phyloP scores from a whole-genome alignment of 2,113 vertebrate genomes.

The Strix uralensis region DNA sequence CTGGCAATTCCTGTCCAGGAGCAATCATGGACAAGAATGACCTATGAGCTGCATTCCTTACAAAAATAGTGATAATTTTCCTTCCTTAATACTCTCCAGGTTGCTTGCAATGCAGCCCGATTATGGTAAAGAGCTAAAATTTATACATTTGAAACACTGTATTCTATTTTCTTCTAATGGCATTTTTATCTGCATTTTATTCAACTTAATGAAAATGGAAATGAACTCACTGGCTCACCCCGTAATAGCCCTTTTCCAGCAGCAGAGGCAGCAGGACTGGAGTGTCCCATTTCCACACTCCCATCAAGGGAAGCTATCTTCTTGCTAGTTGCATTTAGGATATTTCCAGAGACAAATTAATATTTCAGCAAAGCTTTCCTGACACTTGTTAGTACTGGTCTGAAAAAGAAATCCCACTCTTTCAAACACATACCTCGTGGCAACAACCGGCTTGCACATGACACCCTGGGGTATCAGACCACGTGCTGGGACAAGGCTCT shows the following conservation, averaged over 20 bases:
- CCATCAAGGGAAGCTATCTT: not conserved
- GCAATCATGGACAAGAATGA: not conserved
- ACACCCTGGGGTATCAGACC: fast-evolving
- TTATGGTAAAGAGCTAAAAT: not conserved
- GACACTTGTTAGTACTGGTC: not conserved
- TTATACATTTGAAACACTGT: not conserved
- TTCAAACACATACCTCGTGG: not conserved
- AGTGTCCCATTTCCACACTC: not conserved
- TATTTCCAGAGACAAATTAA: not conserved
- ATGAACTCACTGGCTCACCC: not conserved
- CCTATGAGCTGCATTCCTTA: not conserved
- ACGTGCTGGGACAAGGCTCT: not conserved
- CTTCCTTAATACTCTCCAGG: not conserved
- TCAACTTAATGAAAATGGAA: not conserved
- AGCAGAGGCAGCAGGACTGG: not conserved
- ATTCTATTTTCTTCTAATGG: not conserved
- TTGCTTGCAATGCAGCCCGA: not conserved
- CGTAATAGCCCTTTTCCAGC: not conserved
- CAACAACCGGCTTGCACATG: not conserved
- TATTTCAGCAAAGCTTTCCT: not conserved
- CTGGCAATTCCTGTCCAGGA: not conserved
- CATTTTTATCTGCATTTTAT: not conserved
- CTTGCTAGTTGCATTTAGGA: not conserved
- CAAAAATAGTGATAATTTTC: not conserved
- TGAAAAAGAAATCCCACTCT: not conserved